Conservation (phyloP, 2,888 invertebrate genomes). For the Reticulitermes lucifugus region DNA sequence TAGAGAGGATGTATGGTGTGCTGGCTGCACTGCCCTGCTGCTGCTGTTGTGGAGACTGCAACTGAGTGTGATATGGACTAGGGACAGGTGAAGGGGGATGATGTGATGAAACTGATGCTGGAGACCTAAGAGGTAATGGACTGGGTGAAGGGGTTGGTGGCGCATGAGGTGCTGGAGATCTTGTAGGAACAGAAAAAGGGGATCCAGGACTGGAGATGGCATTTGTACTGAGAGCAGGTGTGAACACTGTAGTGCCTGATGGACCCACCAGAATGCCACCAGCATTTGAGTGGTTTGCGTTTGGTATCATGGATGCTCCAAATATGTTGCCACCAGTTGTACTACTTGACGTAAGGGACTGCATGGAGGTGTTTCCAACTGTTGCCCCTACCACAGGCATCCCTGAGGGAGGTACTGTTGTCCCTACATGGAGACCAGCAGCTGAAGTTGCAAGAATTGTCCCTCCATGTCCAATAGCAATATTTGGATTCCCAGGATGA, state of each 20-base stretch:
- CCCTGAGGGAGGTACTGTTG: constrained; percentile 8
- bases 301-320: constrained; percentile 19
- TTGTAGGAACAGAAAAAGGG: constrained; percentile 50
- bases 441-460: constrained; percentile 1
- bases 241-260: constrained; percentile 43
- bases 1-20: neutral
- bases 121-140: constrained; percentile 51
- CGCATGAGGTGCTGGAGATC: constrained; percentile 51
- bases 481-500: constrained; percentile 15
- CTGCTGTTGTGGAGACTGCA: constrained; percentile 50
- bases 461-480: constrained; percentile 29
- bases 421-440: constrained; percentile 24
- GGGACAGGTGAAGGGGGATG: constrained; percentile 52
- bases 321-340: neutral
- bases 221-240: constrained; percentile 32
- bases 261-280: constrained; percentile 47
- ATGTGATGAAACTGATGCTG: constrained; percentile 47
- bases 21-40: constrained; percentile 21
- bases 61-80: constrained; percentile 48
- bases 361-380: constrained; percentile 6
- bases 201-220: constrained; percentile 49
- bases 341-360: neutral
- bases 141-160: constrained; percentile 53
- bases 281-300: neutral
- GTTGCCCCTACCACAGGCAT: constrained; percentile 2